A percentile compares a stretch with the other conserved stretches of the same genome.
phyloP scores from a whole-genome alignment of 2,113 vertebrate species.

The Amia ocellicauda region DNA sequence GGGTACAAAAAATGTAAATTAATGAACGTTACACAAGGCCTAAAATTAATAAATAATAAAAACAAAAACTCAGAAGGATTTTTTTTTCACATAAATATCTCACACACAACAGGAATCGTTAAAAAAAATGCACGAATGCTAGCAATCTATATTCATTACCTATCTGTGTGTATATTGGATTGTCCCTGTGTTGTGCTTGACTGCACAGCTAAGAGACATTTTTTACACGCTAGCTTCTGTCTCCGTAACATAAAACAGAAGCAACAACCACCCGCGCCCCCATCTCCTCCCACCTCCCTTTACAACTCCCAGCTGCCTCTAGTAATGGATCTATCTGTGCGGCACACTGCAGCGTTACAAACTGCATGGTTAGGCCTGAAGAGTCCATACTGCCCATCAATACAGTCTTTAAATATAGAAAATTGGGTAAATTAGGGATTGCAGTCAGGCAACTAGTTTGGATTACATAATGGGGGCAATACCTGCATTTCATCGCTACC shows the following conservation, averaged over 20 bases:
- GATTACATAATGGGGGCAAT: neutral
- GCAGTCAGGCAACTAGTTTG: no score
- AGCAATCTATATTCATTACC: neutral
- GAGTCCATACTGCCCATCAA: neutral
- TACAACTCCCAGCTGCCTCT: slow-evolving; percentile 1
- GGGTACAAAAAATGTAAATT: no score
- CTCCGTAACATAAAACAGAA: slow-evolving; percentile 34
- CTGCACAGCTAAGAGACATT: neutral
- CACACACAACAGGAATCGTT: neutral
- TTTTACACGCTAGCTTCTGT: neutral
- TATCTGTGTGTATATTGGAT: neutral
- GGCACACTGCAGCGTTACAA: neutral
- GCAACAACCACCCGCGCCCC: slow-evolving; percentile 17
- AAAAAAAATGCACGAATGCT: neutral
- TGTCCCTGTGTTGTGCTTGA: neutral
- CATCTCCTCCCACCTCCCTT: slow-evolving; percentile 35
- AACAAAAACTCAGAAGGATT: neutral
- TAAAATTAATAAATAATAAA: no score
- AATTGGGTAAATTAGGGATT: slow-evolving; percentile 2
- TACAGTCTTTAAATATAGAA: neutral
- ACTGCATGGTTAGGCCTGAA: neutral
- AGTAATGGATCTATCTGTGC: neutral
- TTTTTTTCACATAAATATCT: neutral
- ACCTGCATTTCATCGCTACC: neutral
- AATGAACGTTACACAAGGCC: no score